Percentiles rank a stretch among this genome's conserved stretches.
phyloP scores from a whole-genome alignment of 2,888 invertebrate species.

The Mesoligia furuncula region DNA sequence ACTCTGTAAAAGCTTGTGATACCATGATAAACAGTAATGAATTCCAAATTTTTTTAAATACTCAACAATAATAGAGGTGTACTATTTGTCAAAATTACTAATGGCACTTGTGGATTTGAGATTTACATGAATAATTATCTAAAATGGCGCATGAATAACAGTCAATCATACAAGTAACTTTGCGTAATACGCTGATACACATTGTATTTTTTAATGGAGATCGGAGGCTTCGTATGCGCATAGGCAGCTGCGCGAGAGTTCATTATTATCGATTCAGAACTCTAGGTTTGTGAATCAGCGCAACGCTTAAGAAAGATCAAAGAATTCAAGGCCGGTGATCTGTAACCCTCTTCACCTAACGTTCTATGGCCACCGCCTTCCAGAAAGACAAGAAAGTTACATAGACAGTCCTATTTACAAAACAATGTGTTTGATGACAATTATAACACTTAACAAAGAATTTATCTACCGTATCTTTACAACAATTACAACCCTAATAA shows the following conservation, averaged over 20 bases:
- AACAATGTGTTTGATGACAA: constrained; percentile 29
- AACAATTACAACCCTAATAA: constrained; percentile 34
- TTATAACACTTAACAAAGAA: constrained; percentile 31
- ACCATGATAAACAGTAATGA: constrained; percentile 1
- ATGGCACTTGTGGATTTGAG: constrained; percentile 39
- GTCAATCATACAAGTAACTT: neutral
- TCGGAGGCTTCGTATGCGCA: neutral
- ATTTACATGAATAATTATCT: constrained; percentile 24
- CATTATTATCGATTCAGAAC: neutral
- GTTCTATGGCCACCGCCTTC: neutral
- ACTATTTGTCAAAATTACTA: constrained; percentile 60
- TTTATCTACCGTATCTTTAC: constrained; percentile 25
- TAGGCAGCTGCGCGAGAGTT: neutral
- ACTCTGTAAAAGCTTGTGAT: constrained; percentile 19
- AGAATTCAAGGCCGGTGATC: neutral
- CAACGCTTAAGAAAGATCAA: too few relatives aligned
- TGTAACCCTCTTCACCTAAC: neutral
- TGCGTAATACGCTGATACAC: neutral
- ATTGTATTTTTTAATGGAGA: neutral
- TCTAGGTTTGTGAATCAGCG: neutral
- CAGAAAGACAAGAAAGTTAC: neutral
- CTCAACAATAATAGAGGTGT: constrained; percentile 40
- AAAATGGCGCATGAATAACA: constrained; percentile 15
- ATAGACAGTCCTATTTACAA: constrained; percentile 18
- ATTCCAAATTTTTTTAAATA: constrained; percentile 21